A percentile compares a stretch with the other conserved stretches of the same genome.
These are phyloP conservation scores for Corythornis vintsioides DNA, from an alignment of 2,113 vertebrate genomes.

Conservation along the genomic window DNA sequence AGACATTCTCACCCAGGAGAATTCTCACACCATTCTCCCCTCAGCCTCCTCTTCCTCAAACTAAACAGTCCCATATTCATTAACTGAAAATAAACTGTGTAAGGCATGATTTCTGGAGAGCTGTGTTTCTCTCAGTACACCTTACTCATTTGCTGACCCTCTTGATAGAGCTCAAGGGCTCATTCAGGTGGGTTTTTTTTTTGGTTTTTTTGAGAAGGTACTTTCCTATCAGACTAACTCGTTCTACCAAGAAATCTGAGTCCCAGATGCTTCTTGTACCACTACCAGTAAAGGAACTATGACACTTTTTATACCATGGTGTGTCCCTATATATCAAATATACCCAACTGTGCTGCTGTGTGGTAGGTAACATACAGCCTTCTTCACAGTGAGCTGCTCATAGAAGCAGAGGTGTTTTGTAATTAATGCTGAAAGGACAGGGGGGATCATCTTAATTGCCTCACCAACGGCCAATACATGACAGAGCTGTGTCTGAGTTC, in stretches of 20 bases:
- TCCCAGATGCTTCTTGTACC: not conserved
- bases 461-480: not conserved
- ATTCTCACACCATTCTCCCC: no score
- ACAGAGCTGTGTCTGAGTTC: not conserved
- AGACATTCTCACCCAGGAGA: no score
- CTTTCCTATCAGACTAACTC: not conserved
- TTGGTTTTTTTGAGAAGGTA: not conserved
- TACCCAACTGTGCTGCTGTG: not conserved
- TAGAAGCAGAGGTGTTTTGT: not conserved
- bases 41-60: no score
- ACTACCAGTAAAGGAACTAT: accelerated
- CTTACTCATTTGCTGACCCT: not conserved
- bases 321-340: not conserved
- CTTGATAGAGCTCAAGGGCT: not conserved
- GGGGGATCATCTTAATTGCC: not conserved
- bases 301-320: not conserved
- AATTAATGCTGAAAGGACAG: not conserved
- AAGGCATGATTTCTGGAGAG: not conserved
- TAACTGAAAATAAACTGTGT: not conserved
- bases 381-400: not conserved
- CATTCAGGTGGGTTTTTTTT: not conserved
- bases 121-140: not conserved
- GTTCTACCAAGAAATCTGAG: not conserved
- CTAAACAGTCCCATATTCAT: not conserved
- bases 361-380: not conserved